A percentile compares a stretch with the other conserved stretches of the same genome.
Conservation (phyloP, 2,797 vertebrate species). For the Lophotriccus pileatus region DNA sequence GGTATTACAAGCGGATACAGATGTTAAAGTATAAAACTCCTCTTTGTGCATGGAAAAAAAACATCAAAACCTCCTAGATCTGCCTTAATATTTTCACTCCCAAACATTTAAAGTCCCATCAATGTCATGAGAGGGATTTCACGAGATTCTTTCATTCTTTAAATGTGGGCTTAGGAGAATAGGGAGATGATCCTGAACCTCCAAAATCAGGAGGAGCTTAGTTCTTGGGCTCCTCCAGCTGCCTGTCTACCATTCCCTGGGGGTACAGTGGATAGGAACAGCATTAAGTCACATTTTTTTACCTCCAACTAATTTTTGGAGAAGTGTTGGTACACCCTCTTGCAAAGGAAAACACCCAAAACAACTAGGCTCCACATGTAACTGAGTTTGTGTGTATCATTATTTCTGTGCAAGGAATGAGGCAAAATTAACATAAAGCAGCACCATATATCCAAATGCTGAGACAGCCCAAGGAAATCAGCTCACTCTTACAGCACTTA, state of each 20-base stretch:
- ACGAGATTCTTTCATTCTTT: not conserved
- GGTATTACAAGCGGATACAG: not conserved
- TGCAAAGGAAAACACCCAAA: not conserved
- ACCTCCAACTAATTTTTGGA: not conserved
- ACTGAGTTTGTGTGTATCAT: fast-evolving
- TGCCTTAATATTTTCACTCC: not conserved
- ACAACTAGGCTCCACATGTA: not conserved
- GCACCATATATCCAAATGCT: not conserved
- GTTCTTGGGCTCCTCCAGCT: not conserved
- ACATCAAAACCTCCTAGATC: not conserved
- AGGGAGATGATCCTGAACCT: not conserved
- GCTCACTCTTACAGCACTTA: not conserved
- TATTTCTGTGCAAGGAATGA: not conserved
- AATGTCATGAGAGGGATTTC: not conserved
- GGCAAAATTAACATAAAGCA: not conserved
- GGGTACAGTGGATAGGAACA: not conserved
- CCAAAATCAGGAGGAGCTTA: not conserved
- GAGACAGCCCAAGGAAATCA: not conserved
- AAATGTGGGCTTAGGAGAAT: not conserved
- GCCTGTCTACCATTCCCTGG: not conserved
- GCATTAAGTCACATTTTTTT: not conserved
- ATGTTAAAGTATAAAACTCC: not conserved
- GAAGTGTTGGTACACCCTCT: not conserved
- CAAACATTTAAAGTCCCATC: not conserved
- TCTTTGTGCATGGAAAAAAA: not conserved